These are phyloP conservation scores for Vidua chalybeata DNA, from an alignment of 2,113 vertebrate genomes.

Conservation along the genomic window DNA sequence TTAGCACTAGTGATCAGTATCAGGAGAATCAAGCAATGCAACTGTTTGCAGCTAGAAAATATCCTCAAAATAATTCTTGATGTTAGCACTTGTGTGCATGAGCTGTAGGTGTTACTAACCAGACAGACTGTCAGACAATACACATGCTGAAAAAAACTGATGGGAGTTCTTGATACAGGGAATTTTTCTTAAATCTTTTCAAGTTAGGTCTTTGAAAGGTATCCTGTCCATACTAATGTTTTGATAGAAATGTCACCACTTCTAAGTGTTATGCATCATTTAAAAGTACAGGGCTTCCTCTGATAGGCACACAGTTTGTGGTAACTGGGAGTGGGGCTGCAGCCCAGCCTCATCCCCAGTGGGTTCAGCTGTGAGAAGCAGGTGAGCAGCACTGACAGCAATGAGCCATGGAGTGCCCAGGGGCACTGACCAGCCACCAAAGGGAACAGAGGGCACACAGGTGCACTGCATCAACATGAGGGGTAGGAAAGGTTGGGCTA, in stretches of 20 bases:
- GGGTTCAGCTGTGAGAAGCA: neutral
- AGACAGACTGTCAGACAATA: neutral
- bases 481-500: neutral
- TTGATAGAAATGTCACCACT: neutral
- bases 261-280: neutral
- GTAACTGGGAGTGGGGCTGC: neutral
- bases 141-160: accelerated
- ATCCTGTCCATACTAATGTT: neutral
- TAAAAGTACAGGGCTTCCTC: neutral
- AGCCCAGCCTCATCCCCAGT: neutral
- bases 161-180: neutral
- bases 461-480: accelerated
- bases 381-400: neutral
- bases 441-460: neutral
- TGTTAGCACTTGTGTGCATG: neutral
- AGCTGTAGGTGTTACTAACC: conserved; percentile 3
- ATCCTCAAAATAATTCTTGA: neutral
- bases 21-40: neutral
- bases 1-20: neutral
- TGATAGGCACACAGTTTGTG: neutral
- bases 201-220: neutral
- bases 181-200: neutral
- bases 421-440: neutral
- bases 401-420: neutral
- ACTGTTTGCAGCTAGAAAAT: neutral